Evolutionary conservation across 23 tunicate species (phyloP), one percentile per base, ranked within the genome.

Genomic region (Halocynthia roretzi): DNA sequence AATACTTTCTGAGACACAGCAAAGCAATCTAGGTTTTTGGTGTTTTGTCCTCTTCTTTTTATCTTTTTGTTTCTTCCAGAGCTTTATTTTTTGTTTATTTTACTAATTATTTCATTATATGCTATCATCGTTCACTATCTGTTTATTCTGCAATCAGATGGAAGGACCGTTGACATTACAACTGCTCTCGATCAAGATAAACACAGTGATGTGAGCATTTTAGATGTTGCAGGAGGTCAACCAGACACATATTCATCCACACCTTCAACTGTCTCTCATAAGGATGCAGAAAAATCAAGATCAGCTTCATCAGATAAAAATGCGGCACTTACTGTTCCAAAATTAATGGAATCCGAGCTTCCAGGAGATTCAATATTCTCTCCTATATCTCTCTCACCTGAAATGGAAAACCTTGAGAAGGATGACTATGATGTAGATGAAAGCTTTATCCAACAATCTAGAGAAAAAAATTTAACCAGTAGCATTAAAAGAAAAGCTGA

Each of bases 181-280:
- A 21, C 14, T 54, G 63, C 31, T 54, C 23, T 74, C 8, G 78
- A 53, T 14, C 64, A 74, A 53, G 62, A 53, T 0, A n/a, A 62
- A 54, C 55, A 53, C 0, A 74, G 78, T 54, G 64, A 54, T 17
- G 31, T 74, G 20, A 74, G 78, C 22, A 74, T 74, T 74, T 54
- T 74, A 14, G 78, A 74, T 54, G 78, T 74, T 8, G 78, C 64
- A 10, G 78, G 78, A 8, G 78, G 78, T 21, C 18, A 74, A 44
- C 55, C 56, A 21, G 78, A 74, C 7, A 65, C 70, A 65, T 20
- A 20, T 8, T 74, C 78, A 14, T 74, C 78, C 9, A 74, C 78
- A 20, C 78, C 78, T 14, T 22, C 78, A 20, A 10, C 62, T 54
- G 53, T 8, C 51, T 70, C 54, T 2, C 53, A 9, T 9, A 6